phyloP scores from a whole-genome alignment of 2,888 invertebrate species.

The Orchesellides sinensis region DNA sequence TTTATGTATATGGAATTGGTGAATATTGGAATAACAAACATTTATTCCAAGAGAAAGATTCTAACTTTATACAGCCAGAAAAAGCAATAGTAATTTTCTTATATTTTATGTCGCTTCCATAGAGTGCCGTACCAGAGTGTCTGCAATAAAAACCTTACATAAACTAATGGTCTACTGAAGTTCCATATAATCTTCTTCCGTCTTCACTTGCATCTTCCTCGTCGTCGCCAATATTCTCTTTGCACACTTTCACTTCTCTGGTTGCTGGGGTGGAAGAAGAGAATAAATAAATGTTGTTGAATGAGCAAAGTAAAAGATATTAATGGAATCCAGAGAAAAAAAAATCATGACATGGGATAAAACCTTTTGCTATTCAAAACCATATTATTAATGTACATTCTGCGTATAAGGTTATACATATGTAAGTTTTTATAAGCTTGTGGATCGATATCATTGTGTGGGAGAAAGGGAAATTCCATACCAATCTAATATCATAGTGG shows the following conservation, averaged over 20 bases:
- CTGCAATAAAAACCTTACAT: not conserved
- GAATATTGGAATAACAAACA: too few relatives aligned
- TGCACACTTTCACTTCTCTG: not conserved
- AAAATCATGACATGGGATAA: not conserved
- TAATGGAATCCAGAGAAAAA: slow-evolving; percentile 7
- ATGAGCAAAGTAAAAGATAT: not conserved
- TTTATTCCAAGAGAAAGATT: too few relatives aligned
- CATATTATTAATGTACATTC: too few relatives aligned
- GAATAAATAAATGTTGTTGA: slow-evolving; percentile 13
- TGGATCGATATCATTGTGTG: too few relatives aligned
- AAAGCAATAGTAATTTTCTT: slow-evolving; percentile 4
- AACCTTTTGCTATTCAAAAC: too few relatives aligned
- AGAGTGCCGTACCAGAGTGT: not conserved
- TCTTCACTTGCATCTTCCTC: not conserved
- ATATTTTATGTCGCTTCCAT: not conserved
- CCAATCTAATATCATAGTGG: too few relatives aligned
- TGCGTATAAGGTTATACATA: too few relatives aligned
- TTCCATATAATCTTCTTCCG: not conserved
- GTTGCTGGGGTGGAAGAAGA: not conserved
- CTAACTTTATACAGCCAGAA: too few relatives aligned
- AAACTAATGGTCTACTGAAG: slow-evolving; percentile 3
- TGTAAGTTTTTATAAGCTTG: too few relatives aligned
- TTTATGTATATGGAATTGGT: too few relatives aligned
- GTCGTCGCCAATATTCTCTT: not conserved
- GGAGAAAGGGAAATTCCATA: not conserved